Base-by-base conservation (phyloP, 1,140 invertebrate genomes). In the Physella acuta region DNA sequence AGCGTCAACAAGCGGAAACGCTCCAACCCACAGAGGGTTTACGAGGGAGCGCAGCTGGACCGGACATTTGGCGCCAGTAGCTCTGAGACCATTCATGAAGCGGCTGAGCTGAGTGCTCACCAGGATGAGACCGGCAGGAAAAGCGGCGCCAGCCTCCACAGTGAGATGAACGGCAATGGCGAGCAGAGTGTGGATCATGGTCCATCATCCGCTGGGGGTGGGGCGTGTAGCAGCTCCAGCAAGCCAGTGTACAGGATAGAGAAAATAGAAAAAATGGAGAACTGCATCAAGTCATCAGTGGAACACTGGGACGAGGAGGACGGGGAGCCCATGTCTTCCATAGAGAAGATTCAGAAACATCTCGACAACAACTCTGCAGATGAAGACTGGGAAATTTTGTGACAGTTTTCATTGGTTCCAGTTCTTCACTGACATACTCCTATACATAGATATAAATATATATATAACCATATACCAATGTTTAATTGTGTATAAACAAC, bases 11-110 rank as follows among this genome's bases (percentile, higher is more conserved):
- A 95, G 69, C 88, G 95, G 68, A 98, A 98, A 86, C 93, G 95
- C 0, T 94, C 94, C 0, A 94, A 94, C 34, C 96, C 96, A 0
- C 94, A 98, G 85, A 97, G 95, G 93, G 94, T 98, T 0, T 96
- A 96, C 83, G 95, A 94, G 2, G 93, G 94, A 62, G 92, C 93
- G 90, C 92, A 94, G 81, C 90, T 93, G 73, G 82, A 82, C 51
- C 76, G 78, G 59, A 81, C 77, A 11, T 72, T 71, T 58, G 65
- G 66, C 51, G 28, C 60, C 64, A 69, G 71, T 65, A 11, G 3
- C 37, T n/a, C 30, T 36, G 58, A 2, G 8, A 20, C 16, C 30
- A 36, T 28, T 37, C 11, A 11, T n/a, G 33, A 33, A 44, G 20
- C 39, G 8, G 39, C 39, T 20, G 39, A 44, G 20, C 39, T 44